Base-by-base conservation (phyloP, 2,888 invertebrate genomes). In the Synanthedon andrenaeformis region DNA sequence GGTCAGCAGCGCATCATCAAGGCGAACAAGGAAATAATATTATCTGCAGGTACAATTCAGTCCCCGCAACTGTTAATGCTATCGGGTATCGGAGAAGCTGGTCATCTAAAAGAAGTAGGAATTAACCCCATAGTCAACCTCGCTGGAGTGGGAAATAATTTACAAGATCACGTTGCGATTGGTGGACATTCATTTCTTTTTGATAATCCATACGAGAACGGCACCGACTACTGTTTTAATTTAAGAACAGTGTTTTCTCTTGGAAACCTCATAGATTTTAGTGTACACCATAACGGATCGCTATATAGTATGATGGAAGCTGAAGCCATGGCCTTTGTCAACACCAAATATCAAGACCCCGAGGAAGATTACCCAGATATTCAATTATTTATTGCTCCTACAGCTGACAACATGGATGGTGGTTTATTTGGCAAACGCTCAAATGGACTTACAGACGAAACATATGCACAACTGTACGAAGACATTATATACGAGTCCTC, bases 11-110 rank as follows among this genome's bases (percentile, higher is more conserved):
- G 81, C 54, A 83, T 83, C n/a, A 89, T 92, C 0, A 84, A 79
- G 58, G 93, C 93, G 0, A 88, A 85, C 8, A 91, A 90, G 64
- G 97, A 97, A 78, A 91, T 98, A 0, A 93, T 98, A 57, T 73
- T 98, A 45, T 92, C 95, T 14, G 95, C 95, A 0, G 98, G 97
- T 1, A 79, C 95, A 0, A 89, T 97, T 58, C 93, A 94, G 67
- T 92, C 94, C 3, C 96, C 96, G 0, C 96, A 97, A 70, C 66
- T 97, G 14, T 83, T 97, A 41, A 94, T 96, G 94, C 72, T 97
- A 49, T 95, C 96, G 1, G 97, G 97, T 0, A 89, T 96, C 11
- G 94, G 95, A 3, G 92, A 93, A 0, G 79, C 79, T 4, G 77
- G 89, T 8, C 91, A 94, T 66, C 80, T 94, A 3, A 74, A 84